Conservation (phyloP, 2,888 invertebrate species). For the Globia sparganii region DNA sequence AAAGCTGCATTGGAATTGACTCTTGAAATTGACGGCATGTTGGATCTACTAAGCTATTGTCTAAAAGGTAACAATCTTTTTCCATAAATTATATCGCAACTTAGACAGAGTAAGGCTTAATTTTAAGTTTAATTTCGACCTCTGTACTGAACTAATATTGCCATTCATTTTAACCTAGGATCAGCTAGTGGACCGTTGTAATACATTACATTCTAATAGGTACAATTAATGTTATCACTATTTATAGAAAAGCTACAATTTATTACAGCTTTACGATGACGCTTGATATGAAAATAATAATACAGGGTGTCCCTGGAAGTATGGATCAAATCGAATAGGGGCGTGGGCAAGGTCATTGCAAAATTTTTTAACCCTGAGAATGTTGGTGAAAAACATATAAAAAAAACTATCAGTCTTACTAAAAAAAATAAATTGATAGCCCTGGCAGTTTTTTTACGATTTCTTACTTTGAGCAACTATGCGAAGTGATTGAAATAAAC, state of each 20-base stretch:
- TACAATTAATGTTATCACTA: constrained; percentile 47
- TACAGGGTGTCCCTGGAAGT: no score
- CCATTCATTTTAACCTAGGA: constrained; percentile 45
- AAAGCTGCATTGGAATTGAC: constrained; percentile 14
- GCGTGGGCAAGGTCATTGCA: no score
- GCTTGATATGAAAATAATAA: constrained; percentile 42
- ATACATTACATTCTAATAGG: constrained; percentile 41
- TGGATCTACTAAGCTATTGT: background rate
- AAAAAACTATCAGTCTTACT: no score
- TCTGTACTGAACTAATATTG: constrained; percentile 50
- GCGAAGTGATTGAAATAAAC: no score
- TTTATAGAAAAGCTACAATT: constrained; percentile 68
- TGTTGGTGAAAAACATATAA: no score
- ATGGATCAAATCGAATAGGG: no score
- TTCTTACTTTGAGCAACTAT: no score
- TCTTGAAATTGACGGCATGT: constrained; percentile 16
- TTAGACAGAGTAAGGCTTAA: constrained; percentile 18
- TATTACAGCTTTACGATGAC: constrained; percentile 55
- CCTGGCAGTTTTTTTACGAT: no score
- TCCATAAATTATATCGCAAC: background rate
- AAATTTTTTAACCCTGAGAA: no score
- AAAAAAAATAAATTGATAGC: no score
- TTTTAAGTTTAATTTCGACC: constrained; percentile 24
- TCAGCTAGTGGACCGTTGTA: constrained; percentile 65
- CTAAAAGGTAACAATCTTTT: background rate